Percentiles rank a stretch among this genome's conserved stretches.
Evolutionary conservation across 2,888 invertebrate genomes (phyloP).

Genomic region (Melieria crassipennis): DNA sequence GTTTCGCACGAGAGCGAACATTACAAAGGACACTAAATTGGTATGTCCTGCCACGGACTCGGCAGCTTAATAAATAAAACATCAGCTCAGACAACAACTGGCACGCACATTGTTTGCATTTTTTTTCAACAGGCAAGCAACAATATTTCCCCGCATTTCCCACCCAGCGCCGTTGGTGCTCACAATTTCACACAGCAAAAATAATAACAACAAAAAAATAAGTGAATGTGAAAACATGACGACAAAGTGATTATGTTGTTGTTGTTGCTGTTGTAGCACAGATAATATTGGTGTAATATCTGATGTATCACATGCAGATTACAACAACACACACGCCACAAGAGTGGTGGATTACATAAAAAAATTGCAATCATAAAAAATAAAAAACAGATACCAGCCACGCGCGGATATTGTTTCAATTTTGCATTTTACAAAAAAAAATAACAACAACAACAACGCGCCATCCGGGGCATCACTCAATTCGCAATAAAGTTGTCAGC

Average conservation of each 20-base stretch:
- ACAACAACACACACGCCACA: constrained; percentile 37
- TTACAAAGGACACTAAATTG: constrained; percentile 58
- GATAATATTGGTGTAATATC: constrained; percentile 43
- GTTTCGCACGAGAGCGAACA: constrained; percentile 58
- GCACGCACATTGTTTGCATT: constrained; percentile 28
- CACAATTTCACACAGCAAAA: constrained; percentile 16
- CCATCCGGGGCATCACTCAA: constrained; percentile 36
- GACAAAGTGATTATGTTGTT: constrained; percentile 43
- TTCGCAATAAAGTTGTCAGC: constrained; percentile 50
- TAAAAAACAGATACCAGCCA: constrained; percentile 24
- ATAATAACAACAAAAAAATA: constrained; percentile 27
- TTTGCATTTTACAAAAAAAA: constrained; percentile 13
- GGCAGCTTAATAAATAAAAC: constrained; percentile 22
- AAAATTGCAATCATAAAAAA: not conserved
- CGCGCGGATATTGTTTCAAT: constrained; percentile 14
- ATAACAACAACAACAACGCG: constrained; percentile 19
- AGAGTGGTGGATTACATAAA: constrained; percentile 10
- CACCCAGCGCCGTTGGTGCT: not conserved
- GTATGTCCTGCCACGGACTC: constrained; percentile 48
- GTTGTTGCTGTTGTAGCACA: constrained; percentile 25
- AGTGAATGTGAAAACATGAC: constrained; percentile 24
- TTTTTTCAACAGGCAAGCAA: constrained; percentile 3
- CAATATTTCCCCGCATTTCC: constrained; percentile 26
- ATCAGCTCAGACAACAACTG: constrained; percentile 36
- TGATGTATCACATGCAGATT: constrained; percentile 49